Conservation (phyloP, 2,888 invertebrate genomes). For the Fragum sueziense region DNA sequence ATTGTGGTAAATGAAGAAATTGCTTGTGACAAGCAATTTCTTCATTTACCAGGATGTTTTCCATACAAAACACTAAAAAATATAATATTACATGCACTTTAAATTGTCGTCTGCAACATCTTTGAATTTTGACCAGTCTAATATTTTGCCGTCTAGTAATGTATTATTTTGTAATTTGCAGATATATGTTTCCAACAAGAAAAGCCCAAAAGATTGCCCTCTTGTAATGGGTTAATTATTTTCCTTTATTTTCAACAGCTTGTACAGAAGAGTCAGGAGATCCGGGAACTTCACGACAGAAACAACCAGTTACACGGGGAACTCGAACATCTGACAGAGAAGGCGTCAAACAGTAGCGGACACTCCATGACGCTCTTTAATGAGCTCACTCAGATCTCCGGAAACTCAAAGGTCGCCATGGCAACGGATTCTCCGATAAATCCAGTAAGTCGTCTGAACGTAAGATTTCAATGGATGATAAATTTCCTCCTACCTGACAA, state of each 20-base stretch:
- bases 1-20: too few species aligned
- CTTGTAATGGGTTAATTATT: too few species aligned
- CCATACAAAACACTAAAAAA: too few species aligned
- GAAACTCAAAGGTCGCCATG: constrained; percentile 49
- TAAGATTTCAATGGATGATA: background rate
- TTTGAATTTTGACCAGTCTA: too few species aligned
- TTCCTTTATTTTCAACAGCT: constrained; percentile 75
- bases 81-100: too few species aligned
- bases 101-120: too few species aligned
- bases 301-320: constrained; percentile 89
- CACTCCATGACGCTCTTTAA: constrained; percentile 89
- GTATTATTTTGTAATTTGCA: too few species aligned
- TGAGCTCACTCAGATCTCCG: constrained; percentile 86
- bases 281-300: constrained; percentile 88
- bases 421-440: constrained; percentile 50
- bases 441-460: constrained; percentile 38
- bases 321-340: constrained; percentile 85
- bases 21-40: too few species aligned
- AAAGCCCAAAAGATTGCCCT: too few species aligned
- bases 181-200: too few species aligned
- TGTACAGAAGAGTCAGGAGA: constrained; percentile 84
- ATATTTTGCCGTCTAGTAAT: too few species aligned
- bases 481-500: background rate
- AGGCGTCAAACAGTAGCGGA: constrained; percentile 62
- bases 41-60: too few species aligned